These are phyloP conservation scores for Zaprionus kolodkinae DNA, from an alignment of 1,140 invertebrate species.

Conservation along the genomic window DNA sequence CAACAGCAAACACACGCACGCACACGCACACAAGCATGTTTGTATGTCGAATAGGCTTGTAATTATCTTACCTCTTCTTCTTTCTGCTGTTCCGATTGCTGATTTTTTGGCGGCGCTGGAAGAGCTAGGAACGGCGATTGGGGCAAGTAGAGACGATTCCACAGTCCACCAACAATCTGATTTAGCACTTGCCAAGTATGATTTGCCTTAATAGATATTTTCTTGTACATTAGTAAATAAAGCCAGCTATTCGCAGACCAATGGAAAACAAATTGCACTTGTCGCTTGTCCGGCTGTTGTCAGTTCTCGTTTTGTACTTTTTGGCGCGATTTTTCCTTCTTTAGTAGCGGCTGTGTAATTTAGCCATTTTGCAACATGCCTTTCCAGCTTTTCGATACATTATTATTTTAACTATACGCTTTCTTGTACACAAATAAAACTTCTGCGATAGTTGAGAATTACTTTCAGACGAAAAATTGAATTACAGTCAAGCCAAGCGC, in stretches of 20 bases:
- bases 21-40: neutral
- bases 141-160: slow-evolving; percentile 57
- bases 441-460: neutral
- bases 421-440: neutral
- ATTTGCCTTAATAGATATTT: slow-evolving; percentile 37
- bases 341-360: neutral
- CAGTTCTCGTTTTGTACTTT: slow-evolving; percentile 26
- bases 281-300: neutral
- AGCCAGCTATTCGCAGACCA: neutral
- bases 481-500: slow-evolving; percentile 65
- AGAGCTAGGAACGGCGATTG: slow-evolving; percentile 53
- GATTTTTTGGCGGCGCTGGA: slow-evolving; percentile 39
- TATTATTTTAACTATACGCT: neutral
- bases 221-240: slow-evolving; percentile 52
- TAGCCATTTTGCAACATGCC: neutral
- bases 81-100: slow-evolving; percentile 13
- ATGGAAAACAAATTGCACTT: slow-evolving; percentile 33
- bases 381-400: neutral
- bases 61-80: slow-evolving; percentile 69
- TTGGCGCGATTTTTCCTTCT: slow-evolving; percentile 60
- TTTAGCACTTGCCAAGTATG: slow-evolving; percentile 61
- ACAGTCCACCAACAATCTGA: slow-evolving; percentile 52
- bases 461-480: slow-evolving; percentile 55
- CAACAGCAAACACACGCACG: neutral
- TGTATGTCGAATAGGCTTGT: slow-evolving; percentile 12